Base-by-base conservation (phyloP, 2,113 vertebrate genomes). In the Oophaga pumilio region DNA sequence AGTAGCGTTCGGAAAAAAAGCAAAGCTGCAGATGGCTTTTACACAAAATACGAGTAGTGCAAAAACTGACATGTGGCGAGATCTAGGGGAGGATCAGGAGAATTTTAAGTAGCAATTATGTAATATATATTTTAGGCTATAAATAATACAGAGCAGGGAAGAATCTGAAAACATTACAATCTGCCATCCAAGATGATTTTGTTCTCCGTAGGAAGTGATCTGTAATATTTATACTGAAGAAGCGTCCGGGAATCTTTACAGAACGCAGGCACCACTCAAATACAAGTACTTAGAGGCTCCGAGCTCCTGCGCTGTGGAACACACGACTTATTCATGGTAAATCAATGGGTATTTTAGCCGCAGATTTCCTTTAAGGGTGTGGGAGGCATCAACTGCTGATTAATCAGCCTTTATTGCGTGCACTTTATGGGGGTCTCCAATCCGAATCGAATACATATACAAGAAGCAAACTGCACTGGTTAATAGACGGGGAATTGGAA, bases 321-420 rank as follows among this genome's bases (percentile, higher is more conserved):
- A 73, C 20, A 11, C n/a, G 8, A 13, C 50, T n/a, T 77, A 2
- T 77, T 77, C 22, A 77, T 13, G 76, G 49, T 53, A 77, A 53
- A 56, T 77, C 76, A 77, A 77, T 77, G 49, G n/a, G 22, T 50
- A 50, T 22, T 74, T 49, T 24, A 24, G 76, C 50, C 10, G 50
- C 24, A 77, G 76, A 53, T 77, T 24, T 52, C 43, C 50, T 76
- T 52, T 13, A 76, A 76, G 76, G 71, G 71, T 77, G 76, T 77
- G 50, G 49, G 76, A 77, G 50, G 20, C 76, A 56, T 14, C 20
- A 56, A 56, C 49, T 77, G 22, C 76, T 12, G 18, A 77, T 24
- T 77, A 77, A 77, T 77, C 76, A 77, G 6, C 22, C 50, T 56
- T 50, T 56, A 77, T 53, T 77, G 76, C 56, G 13, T 18, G 56